Percentiles rank a stretch among this genome's conserved stretches.
Evolutionary conservation across 2,888 invertebrate genomes (phyloP).

Genomic region (Rotaria macrura): DNA sequence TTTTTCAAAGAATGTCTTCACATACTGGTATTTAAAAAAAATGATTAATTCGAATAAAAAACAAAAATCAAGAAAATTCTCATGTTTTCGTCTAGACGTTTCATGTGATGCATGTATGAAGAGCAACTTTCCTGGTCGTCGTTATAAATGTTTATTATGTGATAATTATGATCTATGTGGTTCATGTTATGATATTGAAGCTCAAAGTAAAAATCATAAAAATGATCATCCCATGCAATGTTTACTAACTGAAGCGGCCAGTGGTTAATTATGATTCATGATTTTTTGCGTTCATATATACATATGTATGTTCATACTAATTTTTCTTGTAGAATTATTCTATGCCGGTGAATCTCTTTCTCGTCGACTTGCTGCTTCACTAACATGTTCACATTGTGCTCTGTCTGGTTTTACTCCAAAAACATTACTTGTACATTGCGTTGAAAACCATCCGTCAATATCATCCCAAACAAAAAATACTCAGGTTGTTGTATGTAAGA

Average conservation of each 20-base stretch:
- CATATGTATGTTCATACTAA: neutral
- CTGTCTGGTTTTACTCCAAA: conserved; percentile 74
- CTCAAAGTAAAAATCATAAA: conserved; percentile 62
- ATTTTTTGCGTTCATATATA: neutral
- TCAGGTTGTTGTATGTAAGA: conserved; percentile 9
- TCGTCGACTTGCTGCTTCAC: conserved; percentile 56
- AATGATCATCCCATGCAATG: conserved; percentile 98
- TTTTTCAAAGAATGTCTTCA: neutral
- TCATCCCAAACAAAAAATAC: neutral
- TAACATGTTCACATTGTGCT: conserved; percentile 93
- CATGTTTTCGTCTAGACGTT: conserved; percentile 60
- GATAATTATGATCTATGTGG: conserved; percentile 98
- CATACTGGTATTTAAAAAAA: neutral
- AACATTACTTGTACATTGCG: neutral
- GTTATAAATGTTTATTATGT: conserved; percentile 96
- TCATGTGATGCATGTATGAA: conserved; percentile 98
- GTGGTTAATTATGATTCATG: neutral
- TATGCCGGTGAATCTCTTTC: conserved; percentile 80
- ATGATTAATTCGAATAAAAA: too few relatives aligned
- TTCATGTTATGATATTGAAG: conserved; percentile 70
- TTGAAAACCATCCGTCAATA: neutral
- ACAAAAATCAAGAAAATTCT: too few relatives aligned
- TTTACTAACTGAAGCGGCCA: conserved; percentile 36
- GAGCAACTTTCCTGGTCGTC: conserved; percentile 87
- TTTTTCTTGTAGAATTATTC: conserved; percentile 63